Percentiles rank a stretch among this genome's conserved stretches.
phyloP scores from a whole-genome alignment of 1,140 invertebrate species.

The Drosophila sulfurigaster region DNA sequence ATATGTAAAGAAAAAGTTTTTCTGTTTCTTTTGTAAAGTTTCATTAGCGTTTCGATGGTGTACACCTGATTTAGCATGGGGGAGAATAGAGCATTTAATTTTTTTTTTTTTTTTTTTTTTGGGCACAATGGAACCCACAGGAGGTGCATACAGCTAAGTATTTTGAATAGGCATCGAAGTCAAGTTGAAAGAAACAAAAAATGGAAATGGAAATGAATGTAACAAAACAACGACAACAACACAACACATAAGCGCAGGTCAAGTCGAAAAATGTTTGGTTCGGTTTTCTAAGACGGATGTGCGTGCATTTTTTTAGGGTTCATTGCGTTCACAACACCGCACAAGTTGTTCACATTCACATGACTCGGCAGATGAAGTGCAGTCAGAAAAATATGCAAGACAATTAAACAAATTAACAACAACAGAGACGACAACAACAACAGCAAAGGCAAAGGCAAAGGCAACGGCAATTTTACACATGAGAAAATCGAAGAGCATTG shows the following conservation, averaged over 20 bases:
- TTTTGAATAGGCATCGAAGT: conserved; percentile 64
- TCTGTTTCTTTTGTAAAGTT: conserved; percentile 50
- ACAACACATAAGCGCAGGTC: conserved; percentile 60
- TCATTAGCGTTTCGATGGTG: conserved; percentile 63
- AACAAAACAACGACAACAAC: conserved; percentile 11
- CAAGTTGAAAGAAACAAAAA: conserved; percentile 5
- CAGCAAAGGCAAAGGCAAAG: conserved; percentile 5
- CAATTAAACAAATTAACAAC: conserved; percentile 82
- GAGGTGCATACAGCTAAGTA: conserved; percentile 51
- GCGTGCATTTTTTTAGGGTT: conserved; percentile 75
- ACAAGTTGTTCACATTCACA: conserved; percentile 79
- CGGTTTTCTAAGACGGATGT: conserved; percentile 60
- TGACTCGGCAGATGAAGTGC: conserved; percentile 66
- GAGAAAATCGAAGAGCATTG: conserved; percentile 78
- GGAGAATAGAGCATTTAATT: conserved; percentile 4
- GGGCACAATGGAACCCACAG: conserved; percentile 66
- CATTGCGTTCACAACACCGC: conserved; percentile 69
- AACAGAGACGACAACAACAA: conserved; percentile 40
- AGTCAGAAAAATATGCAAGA: conserved; percentile 66
- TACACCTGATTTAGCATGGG: conserved; percentile 72
- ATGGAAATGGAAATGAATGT: conserved; percentile 15
- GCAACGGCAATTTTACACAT: conserved; percentile 74
- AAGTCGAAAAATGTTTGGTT: conserved; percentile 37
- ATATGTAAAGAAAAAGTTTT: conserved; percentile 58
- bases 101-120: background rate